Evolutionary conservation across 2,888 invertebrate genomes (phyloP).

Genomic region (Philaethria dido): DNA sequence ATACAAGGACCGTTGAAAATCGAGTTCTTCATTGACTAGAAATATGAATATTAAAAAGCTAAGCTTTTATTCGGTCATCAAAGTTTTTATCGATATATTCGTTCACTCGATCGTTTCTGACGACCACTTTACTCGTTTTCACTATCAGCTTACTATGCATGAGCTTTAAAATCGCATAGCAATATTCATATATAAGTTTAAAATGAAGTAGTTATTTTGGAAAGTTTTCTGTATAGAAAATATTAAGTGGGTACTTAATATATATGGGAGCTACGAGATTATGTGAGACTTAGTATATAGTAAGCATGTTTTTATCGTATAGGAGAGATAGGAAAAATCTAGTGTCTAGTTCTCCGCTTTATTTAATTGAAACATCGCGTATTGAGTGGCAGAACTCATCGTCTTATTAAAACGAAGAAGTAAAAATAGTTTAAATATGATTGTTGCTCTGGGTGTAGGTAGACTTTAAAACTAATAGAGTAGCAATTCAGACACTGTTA

Average conservation of each 20-base stretch:
- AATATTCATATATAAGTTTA: slow-evolving; percentile 16
- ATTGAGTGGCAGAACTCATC: no score
- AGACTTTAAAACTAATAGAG: no score
- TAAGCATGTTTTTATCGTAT: no score
- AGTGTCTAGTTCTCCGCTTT: no score
- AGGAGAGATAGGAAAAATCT: no score
- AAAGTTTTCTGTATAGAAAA: not conserved
- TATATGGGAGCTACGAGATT: not conserved
- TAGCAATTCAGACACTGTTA: no score
- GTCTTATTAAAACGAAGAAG: no score
- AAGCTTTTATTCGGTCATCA: slow-evolving; percentile 18
- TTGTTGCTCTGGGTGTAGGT: no score
- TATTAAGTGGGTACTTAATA: not conserved
- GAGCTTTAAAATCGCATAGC: slow-evolving; percentile 15
- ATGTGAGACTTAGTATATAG: no score
- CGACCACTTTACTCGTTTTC: not conserved
- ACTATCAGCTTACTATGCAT: slow-evolving; percentile 15
- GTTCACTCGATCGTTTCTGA: slow-evolving; percentile 10
- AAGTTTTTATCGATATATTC: slow-evolving; percentile 12
- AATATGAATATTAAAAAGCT: slow-evolving; percentile 24
- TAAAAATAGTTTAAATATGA: no score
- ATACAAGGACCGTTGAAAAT: slow-evolving; percentile 12
- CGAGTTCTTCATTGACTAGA: slow-evolving; percentile 8
- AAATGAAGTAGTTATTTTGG: slow-evolving; percentile 8
- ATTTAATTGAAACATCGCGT: no score